Evolutionary conservation across 64 coral and sea anemone genomes (phyloP), one percentile per base, ranked within the genome.

Genomic region (Dendronephthya gigantea): DNA sequence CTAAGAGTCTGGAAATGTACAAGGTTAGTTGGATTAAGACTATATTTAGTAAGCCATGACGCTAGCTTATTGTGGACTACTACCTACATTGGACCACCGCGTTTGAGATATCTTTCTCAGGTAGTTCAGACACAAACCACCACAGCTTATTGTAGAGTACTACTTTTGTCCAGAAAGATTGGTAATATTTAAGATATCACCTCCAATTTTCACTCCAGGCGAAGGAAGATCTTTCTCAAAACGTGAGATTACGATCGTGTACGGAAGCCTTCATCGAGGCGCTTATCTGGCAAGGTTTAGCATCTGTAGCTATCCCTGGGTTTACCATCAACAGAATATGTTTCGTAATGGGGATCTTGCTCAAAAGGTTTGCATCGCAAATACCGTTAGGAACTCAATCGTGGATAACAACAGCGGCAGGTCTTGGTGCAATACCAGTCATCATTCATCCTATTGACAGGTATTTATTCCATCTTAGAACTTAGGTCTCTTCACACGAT

Each of bases 381-480:
- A 83, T 97, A 31, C 87, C 89, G 8, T 82, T 62, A 43, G 29
- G 79, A 9, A 69, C 85, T 28, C 94, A 93, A 45, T 88, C 85
- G 47, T 97, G 92, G 91, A 28, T 97, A 10, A 93, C 94, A 17
- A 97, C 94, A 12, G 19, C 86, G 15, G 37, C 91, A 35, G 94
- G 94, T 27, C 69, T 97, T 11, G 74, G 68, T 68, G 88, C 88
- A 68, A 97, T 97, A 49, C 94, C 94, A 17, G 31, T 97, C 37
- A 97, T 97, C 56, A 97, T 97, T 49, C 90, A 93, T 82, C 94
- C 94, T 3, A 97, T 97, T 87, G 94, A 97, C 87, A 93, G 94
- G 94, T 93, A 40, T 49, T 55, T 43, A 83, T n/a, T n/a, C n/a
- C n/a, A n/a, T n/a, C n/a, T n/a, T n/a, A n/a, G n/a, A n/a, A n/a